Percentiles rank a stretch among this genome's conserved stretches.
Conservation (phyloP, 2,113 vertebrate species). For the Xiphophorus couchianus region DNA sequence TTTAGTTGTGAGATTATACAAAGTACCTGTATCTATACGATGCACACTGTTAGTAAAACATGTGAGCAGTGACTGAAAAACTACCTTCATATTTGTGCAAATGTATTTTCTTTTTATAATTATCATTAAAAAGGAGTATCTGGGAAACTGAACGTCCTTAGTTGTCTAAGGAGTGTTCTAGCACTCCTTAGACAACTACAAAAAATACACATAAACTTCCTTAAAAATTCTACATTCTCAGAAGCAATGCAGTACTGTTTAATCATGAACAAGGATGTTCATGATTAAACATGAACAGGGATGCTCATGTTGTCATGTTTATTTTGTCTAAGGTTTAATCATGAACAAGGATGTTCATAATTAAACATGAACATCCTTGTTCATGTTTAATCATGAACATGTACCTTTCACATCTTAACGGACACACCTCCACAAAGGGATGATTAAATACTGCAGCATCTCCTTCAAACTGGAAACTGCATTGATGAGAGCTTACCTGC, state of each 20-base stretch:
- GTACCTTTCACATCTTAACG: rapidly evolving
- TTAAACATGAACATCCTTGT: too few species aligned
- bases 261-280: not conserved
- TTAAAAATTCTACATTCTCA: not conserved
- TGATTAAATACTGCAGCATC: not conserved
- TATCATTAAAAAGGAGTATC: conserved; percentile 16
- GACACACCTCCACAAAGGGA: not conserved
- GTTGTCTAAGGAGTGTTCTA: too few species aligned
- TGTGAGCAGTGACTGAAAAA: conserved; percentile 23
- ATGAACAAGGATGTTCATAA: too few species aligned
- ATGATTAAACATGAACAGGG: too few species aligned
- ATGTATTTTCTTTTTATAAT: conserved; percentile 4
- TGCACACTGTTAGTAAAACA: conserved; percentile 26
- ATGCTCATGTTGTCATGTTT: too few species aligned
- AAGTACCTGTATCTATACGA: conserved; percentile 52
- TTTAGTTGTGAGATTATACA: conserved; percentile 31
- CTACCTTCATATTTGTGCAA: conserved; percentile 15
- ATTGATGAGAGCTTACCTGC: not conserved
- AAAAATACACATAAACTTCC: not conserved
- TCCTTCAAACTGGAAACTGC: not conserved
- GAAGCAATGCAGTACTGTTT: not conserved
- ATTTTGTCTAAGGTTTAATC: too few species aligned
- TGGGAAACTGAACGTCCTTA: conserved; percentile 23
- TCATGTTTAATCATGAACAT: not conserved
- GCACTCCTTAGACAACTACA: too few species aligned